Base-by-base conservation (phyloP, 2,113 vertebrate genomes). In the Struthidea cinerea region DNA sequence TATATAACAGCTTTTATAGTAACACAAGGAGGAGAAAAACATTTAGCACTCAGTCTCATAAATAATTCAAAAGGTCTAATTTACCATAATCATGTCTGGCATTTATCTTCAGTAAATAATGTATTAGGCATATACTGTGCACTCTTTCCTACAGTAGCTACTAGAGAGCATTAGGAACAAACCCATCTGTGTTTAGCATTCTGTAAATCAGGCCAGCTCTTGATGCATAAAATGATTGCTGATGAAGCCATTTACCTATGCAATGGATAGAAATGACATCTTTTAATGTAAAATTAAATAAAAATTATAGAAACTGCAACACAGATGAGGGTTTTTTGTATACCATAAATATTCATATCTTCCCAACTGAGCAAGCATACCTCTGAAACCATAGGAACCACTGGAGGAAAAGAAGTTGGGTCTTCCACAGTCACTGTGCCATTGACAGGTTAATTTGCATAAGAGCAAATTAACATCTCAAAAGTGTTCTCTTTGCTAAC, bases 51-150 rank as follows among this genome's bases (percentile, higher is more conserved):
- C 80, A 78, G 87, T 92, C 92, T 96, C 90, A 97, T 97, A 97
- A 96, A 97, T 97, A 96, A 97, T 97, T 96, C 94, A 97, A 94
- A 80, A 95, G 92, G 78, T 92, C 80, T 96, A 96, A 97, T 97
- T 97, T 97, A 94, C 92, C 93, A 96, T 96, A 97, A 97, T 94
- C 92, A 94, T 73, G 92, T 95, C 92, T 96, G 90, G 95, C 89
- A 96, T 96, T 97, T 96, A 96, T 95, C 95, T 95, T 95, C 90
- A 93, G 93, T 97, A 97, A 97, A 97, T 97, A 96, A 97, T 96
- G 91, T 94, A 96, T 94, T 94, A 97, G 94, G 89, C 77, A 71
- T 92, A 88, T 87, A 93, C 64, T 82, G 84, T 70, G 60, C 77
- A 80, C 83, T 92, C 59, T 91, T 92, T 91, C 88, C 94, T 95